Evolutionary conservation across 2,888 invertebrate species (phyloP), one percentile per base, ranked within the genome.

Genomic region (Lissocephala sabroskyi): DNA sequence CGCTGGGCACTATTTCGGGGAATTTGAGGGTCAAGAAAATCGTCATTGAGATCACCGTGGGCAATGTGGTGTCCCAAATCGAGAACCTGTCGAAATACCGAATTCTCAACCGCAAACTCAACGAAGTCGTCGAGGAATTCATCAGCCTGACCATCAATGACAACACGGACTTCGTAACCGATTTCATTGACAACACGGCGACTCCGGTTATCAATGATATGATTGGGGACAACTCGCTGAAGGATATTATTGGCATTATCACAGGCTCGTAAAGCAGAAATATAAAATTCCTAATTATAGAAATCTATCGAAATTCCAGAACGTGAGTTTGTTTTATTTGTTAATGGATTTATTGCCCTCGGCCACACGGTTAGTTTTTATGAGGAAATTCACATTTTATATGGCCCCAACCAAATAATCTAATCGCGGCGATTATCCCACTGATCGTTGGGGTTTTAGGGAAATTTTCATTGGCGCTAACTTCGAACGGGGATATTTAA

Each of bases 41-140:
- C 6, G 42, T 67, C 2, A 11, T 80, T 1, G 54, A 64, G 17
- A 29, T 67, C 2, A 54, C 49, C 2, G 42, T 79, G 13, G 82
- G 64, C 11, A 66, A 78, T 17, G 79, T 77, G 1, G 59, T 61
- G 1, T 82, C 80, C 1, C 33, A 81, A 3, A 75, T 82, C 49
- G 68, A 67, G 7, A 80, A 78, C 47, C 59, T 82, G 1, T 62
- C 79, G 5, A 63, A 64, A 13, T 55, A 71, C 17, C 52, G 57
- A 19, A 64, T 79, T 13, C 28, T 81, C 36, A 82, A 82, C 37
- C 55, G 59, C 3, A 78, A 79, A 46, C 26, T 81, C 3, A 82
- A 82, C 49, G 66, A 80, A 17, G 32, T 82, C 11, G 44, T 82
- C 42, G 82, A 79, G 54, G 82, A 82, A 47, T 66, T 74, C 46